Base-by-base conservation (phyloP, 2,113 vertebrate genomes). In the Pelvicachromis taeniatus region DNA sequence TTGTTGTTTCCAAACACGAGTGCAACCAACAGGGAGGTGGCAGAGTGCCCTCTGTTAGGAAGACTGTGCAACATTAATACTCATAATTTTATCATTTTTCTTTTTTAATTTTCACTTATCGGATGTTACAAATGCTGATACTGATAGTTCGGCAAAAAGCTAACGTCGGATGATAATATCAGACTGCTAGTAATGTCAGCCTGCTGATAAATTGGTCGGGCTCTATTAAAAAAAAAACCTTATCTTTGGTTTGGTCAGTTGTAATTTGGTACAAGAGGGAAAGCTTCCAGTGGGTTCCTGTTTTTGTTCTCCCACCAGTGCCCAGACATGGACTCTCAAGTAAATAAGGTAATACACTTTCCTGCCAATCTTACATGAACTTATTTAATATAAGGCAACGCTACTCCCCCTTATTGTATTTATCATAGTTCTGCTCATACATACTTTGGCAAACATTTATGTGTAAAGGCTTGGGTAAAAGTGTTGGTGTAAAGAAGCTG, bases 61-160 rank as follows among this genome's bases (percentile, higher is more conserved):
- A 68, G 42, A 68, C 19, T 23, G 7, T 23, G 38, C n/a, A 68
- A 68, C 63, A 26, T 68, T 16, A 68, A 42, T 9, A 19, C 38
- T 68, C 63, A 42, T 26, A 68, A 42, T 42, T 42, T 42, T 23
- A 16, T n/a, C 21, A 1, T 16, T 42, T 68, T 23, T 42, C 63
- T 26, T 42, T 68, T 68, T 2, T 0, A 23, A 0, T 9, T 42
- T 23, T 42, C 9, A 38, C 7, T 68, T 42, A 4, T 23, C 12
- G 42, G 9, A n/a, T 5, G 3, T 42, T 68, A n/a, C 38, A 68
- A 68, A 42, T 42, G 63, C n/a, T 9, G 38, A 68, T 26, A 68
- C 38, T 42, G 38, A 42, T 42, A 68, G 0, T 23, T 10, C 0
- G 1, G n/a, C 33, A 42, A 42, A 68, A 23, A 0, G 38, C 38